Conservation (phyloP, 2,113 vertebrate species). For the Dicentrarchus labrax region DNA sequence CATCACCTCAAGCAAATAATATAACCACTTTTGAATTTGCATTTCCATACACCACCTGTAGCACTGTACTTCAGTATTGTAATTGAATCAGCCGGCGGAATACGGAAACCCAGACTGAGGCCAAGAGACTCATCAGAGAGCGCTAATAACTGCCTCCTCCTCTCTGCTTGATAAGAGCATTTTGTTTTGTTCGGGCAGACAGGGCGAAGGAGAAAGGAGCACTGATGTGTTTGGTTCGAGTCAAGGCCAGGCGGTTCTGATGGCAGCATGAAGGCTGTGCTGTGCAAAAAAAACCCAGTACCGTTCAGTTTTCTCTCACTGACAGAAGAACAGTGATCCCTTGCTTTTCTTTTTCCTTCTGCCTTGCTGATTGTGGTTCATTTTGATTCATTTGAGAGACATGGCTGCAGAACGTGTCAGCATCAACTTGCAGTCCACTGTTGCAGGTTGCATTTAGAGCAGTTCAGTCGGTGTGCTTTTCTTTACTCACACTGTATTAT, state of each 20-base stretch:
- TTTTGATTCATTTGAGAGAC: background rate
- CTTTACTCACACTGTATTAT: background rate
- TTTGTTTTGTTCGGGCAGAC: constrained; percentile 58
- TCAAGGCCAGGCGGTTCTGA: constrained; percentile 58
- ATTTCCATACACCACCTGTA: constrained; percentile 54
- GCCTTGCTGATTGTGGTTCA: constrained; percentile 3
- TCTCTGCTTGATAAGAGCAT: constrained; percentile 47
- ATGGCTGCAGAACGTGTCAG: background rate
- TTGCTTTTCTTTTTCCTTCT: constrained; percentile 9
- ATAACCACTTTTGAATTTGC: constrained; percentile 31
- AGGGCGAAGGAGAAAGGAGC: background rate
- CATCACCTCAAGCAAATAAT: constrained; percentile 29
- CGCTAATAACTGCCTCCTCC: constrained; percentile 54
- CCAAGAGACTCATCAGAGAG: constrained; percentile 57
- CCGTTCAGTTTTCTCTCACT: constrained; percentile 7
- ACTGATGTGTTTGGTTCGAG: constrained; percentile 53
- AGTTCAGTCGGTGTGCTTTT: background rate
- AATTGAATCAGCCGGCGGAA: constrained; percentile 56
- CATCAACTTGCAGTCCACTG: background rate
- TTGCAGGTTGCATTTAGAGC: background rate
- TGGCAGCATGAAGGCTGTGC: constrained; percentile 47
- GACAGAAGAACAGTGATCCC: constrained; percentile 15
- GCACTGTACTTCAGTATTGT: constrained; percentile 29
- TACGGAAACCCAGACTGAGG: constrained; percentile 38
- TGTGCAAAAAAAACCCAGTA: constrained; percentile 44